Evolutionary conservation across 1,140 invertebrate species (phyloP).

Genomic region (Drosophila trapezifrons): DNA sequence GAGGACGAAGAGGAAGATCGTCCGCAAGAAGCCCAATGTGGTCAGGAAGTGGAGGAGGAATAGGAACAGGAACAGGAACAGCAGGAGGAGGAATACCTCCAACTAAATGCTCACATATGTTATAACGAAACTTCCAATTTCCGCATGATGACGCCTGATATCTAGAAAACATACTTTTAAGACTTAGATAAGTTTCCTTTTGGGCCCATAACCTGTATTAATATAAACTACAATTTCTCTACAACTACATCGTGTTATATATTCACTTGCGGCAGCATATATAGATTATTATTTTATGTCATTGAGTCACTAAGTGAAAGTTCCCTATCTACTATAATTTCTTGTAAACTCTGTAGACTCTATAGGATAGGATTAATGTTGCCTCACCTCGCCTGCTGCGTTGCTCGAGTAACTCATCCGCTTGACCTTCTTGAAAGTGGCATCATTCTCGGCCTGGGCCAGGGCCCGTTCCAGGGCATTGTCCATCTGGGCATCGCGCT

Average conservation of each 20-base stretch:
- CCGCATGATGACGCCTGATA: not conserved
- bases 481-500: constrained; percentile 84
- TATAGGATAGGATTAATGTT: not conserved
- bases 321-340: not conserved
- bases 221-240: not conserved
- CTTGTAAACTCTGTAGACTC: not conserved
- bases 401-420: constrained; percentile 89
- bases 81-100: not conserved
- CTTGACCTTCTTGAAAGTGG: constrained; percentile 89
- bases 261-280: too few relatives aligned
- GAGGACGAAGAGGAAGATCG: not conserved
- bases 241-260: too few relatives aligned
- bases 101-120: not conserved
- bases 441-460: constrained; percentile 88
- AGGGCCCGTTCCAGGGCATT: constrained; percentile 87
- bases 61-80: not conserved
- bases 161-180: not conserved
- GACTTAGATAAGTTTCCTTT: not conserved
- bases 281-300: too few relatives aligned
- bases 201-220: not conserved
- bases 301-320: too few relatives aligned
- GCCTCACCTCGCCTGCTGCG: constrained; percentile 87
- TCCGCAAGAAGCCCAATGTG: not conserved
- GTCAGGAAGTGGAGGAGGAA: not conserved
- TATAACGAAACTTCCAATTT: not conserved